Conservation (phyloP, 2,113 vertebrate genomes). For the Riparia riparia region DNA sequence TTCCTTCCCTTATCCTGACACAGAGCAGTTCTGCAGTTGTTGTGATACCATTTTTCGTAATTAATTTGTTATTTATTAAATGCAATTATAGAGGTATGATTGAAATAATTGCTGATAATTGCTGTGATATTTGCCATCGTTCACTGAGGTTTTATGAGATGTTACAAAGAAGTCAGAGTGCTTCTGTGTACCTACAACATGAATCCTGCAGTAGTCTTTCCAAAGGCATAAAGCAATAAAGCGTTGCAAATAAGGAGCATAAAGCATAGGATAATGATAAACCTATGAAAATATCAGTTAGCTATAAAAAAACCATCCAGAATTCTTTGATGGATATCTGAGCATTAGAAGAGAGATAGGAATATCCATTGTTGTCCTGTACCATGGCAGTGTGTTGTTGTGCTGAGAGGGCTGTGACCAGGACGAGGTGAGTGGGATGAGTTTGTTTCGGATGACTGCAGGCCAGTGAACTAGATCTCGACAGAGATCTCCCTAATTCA, state of each 20-base stretch:
- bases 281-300: neutral
- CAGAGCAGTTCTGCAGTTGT: neutral
- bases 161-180: neutral
- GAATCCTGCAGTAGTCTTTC: neutral
- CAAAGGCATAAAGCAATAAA: neutral
- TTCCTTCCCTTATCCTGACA: neutral
- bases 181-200: neutral
- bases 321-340: neutral
- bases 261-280: neutral
- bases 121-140: neutral
- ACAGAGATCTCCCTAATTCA: slow-evolving; percentile 3
- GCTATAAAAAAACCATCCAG: neutral
- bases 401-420: neutral
- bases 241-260: neutral
- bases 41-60: neutral
- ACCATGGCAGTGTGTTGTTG: neutral
- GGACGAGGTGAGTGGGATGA: slow-evolving; percentile 23
- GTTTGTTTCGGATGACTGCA: neutral
- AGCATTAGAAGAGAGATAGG: neutral
- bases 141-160: neutral
- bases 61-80: neutral
- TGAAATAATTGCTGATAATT: neutral
- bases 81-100: neutral
- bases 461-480: neutral
- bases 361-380: neutral